These are phyloP conservation scores for Hestina assimilis DNA, from an alignment of 1,140 invertebrate species.

Conservation along the genomic window DNA sequence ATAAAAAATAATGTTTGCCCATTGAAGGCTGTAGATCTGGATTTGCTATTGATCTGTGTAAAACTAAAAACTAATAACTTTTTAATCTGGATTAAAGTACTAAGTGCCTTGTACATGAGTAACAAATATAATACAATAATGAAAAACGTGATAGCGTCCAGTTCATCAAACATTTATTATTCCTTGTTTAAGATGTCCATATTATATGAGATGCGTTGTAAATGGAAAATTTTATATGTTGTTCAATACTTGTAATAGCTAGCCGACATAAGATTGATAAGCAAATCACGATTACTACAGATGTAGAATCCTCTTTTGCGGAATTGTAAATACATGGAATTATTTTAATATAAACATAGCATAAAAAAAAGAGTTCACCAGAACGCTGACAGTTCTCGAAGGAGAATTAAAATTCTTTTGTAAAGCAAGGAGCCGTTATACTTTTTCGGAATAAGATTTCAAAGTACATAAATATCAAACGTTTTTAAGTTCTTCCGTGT, in stretches of 20 bases:
- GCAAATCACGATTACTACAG: constrained; percentile 24
- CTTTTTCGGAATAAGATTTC: too few relatives aligned
- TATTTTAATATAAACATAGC: constrained; percentile 20
- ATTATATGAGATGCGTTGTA: not conserved
- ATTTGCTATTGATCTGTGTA: too few relatives aligned
- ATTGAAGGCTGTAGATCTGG: too few relatives aligned
- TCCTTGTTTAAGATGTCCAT: constrained; percentile 5
- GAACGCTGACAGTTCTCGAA: not conserved
- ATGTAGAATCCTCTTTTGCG: constrained; percentile 30
- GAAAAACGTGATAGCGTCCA: too few relatives aligned
- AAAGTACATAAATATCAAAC: too few relatives aligned
- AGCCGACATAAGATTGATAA: constrained; percentile 26
- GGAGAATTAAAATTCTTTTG: not conserved
- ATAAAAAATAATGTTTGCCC: too few relatives aligned
- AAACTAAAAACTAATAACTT: too few relatives aligned
- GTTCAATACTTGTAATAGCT: constrained; percentile 22
- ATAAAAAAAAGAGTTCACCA: constrained; percentile 15
- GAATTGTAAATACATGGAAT: constrained; percentile 29
- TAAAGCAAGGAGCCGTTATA: not conserved
- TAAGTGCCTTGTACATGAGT: too few relatives aligned
- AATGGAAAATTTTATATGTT: constrained; percentile 25
- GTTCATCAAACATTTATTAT: not conserved
- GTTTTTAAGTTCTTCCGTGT: too few relatives aligned
- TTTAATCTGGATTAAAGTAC: too few relatives aligned
- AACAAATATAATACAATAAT: too few relatives aligned